Evolutionary conservation across 2,888 invertebrate species (phyloP), one percentile per base, ranked within the genome.

Genomic region (Tipula lateralis): DNA sequence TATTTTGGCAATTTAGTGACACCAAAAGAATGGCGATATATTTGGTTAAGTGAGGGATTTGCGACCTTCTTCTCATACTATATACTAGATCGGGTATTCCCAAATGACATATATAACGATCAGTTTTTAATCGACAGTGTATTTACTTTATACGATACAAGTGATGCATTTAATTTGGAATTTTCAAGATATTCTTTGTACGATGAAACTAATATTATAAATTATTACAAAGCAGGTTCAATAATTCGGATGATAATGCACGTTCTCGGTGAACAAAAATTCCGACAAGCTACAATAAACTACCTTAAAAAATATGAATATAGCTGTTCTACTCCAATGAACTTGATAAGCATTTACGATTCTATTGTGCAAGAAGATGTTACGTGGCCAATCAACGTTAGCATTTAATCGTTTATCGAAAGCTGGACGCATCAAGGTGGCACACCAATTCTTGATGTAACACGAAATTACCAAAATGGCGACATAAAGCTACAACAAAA

Each of bases 191-290:
- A n/a, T n/a, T n/a, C n/a, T n/a, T n/a, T 82, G 13, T 30, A 82
- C 7, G 30, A 82, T 30, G 82, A 30, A 13, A 30, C 82, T 7
- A 2, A 82, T 7, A 29, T n/a, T 16, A 30, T 82, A 16, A 82
- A 82, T n/a, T 82, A 82, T 29, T 29, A 16, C n/a, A 82, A 82
- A 82, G 82, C 66, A 7, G 9, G 66, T 66, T 66, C 66, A 6
- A 24, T 93, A 1, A 90, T 93, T 83, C 91, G 92, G 12, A 93
- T 93, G 93, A 89, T 92, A 88, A 91, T 91, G 66, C 91, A 92
- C 85, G 90, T 91, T 87, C 88, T 92, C 6, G 86, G 86, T n/a
- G 85, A 93, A 84, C 90, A 91, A 80, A 89, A 92, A 4, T 94
- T 95, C 89, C 91, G 91, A 85, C 88, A 89, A 36, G 94, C 94